Conservation (phyloP, 2,113 vertebrate species). For the Choloepus hoffmanni region DNA sequence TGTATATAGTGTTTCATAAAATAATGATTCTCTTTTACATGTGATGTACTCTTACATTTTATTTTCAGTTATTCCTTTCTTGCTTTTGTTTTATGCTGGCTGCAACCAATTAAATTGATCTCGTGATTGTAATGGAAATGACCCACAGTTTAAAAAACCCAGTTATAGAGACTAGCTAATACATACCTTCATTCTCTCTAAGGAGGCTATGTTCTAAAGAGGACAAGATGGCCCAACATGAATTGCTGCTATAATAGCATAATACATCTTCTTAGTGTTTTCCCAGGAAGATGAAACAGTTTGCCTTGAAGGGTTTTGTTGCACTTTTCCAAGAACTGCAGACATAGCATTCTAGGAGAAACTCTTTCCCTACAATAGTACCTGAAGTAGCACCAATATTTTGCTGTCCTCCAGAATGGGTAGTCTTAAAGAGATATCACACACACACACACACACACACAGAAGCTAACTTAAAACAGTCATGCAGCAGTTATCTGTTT, state of each 20-base stretch:
- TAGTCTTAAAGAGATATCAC: background rate
- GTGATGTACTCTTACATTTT: background rate
- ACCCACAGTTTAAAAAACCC: background rate
- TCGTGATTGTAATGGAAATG: background rate
- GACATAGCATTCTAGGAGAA: background rate
- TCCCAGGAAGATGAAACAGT: background rate
- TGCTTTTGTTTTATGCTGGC: background rate
- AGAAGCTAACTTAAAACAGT: background rate
- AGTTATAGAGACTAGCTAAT: background rate
- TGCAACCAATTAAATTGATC: background rate
- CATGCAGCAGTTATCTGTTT: background rate
- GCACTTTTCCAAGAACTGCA: background rate
- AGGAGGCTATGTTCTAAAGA: background rate
- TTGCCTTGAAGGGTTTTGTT: slow-evolving; percentile 8
- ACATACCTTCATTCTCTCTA: background rate
- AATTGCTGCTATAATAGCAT: background rate
- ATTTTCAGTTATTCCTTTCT: background rate
- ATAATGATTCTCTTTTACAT: background rate
- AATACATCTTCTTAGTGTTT: background rate
- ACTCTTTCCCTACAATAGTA: background rate
- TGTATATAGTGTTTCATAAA: background rate
- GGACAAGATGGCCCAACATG: background rate
- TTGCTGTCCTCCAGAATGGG: background rate
- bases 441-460: background rate
- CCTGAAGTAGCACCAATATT: background rate